These are phyloP conservation scores for Apodemus speciosus DNA, from an alignment of 2,113 vertebrate genomes.

Conservation along the genomic window DNA sequence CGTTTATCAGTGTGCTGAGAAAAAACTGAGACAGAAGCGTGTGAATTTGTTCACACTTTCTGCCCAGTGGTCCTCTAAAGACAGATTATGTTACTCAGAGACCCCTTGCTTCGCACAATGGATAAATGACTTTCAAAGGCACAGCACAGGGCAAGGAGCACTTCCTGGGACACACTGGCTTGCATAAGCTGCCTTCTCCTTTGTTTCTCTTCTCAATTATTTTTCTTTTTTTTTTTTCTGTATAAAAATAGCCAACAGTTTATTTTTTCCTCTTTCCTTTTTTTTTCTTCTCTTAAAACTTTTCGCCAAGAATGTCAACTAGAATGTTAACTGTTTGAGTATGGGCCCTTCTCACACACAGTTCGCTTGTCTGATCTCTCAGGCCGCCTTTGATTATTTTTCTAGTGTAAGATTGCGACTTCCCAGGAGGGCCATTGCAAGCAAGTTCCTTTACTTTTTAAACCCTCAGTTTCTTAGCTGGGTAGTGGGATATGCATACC, in stretches of 20 bases:
- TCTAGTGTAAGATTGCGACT: background rate
- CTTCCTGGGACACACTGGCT: background rate
- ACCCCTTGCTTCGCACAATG: background rate
- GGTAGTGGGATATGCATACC: background rate
- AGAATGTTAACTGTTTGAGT: background rate
- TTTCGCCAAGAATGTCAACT: constrained; percentile 11
- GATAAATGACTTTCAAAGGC: background rate
- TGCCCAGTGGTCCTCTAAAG: background rate
- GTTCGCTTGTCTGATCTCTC: background rate
- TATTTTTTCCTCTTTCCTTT: background rate
- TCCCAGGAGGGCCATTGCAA: background rate
- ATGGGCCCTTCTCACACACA: background rate
- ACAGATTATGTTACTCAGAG: background rate
- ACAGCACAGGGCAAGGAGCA: background rate
- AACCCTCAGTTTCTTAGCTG: background rate
- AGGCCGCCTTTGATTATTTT: background rate
- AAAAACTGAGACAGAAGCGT: background rate
- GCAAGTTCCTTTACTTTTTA: background rate
- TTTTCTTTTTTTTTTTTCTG: constrained; percentile 22
- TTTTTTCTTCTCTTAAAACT: constrained; percentile 43
- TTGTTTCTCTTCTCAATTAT: background rate
- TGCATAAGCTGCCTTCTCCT: background rate
- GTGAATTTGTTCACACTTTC: background rate
- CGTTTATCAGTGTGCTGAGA: background rate
- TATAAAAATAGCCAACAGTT: constrained; percentile 61